Percentiles rank a stretch among this genome's conserved stretches.
Conservation (phyloP, 2,888 invertebrate genomes). For the Choreutis nemorana region DNA sequence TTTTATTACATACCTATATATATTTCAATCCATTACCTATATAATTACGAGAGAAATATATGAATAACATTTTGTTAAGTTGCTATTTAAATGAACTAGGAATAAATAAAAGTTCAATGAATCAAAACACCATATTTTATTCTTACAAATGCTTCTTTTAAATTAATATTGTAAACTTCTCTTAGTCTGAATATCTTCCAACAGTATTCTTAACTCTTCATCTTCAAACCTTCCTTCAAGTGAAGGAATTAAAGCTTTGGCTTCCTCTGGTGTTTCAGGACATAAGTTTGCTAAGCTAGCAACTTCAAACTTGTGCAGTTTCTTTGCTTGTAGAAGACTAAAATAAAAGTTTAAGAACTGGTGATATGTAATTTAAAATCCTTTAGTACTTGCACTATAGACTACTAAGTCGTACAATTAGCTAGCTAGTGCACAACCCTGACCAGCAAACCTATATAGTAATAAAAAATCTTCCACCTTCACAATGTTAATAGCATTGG, state of each 20-base stretch:
- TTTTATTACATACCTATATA: background rate
- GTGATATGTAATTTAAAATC: too few species aligned
- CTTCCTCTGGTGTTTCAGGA: constrained; percentile 98
- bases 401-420: too few species aligned
- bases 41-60: background rate
- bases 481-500: too few species aligned
- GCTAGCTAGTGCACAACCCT: too few species aligned
- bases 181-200: constrained; percentile 98
- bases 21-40: background rate
- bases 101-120: background rate
- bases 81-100: background rate
- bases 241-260: constrained; percentile 96
- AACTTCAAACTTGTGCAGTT: constrained; percentile 97
- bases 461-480: too few species aligned
- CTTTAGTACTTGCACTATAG: too few species aligned
- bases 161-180: constrained; percentile 94
- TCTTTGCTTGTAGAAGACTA: constrained; percentile 92
- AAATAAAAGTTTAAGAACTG: too few species aligned
- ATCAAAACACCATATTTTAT: background rate
- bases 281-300: constrained; percentile 98
- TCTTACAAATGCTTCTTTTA: too few species aligned
- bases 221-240: constrained; percentile 97
- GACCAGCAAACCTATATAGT: too few species aligned
- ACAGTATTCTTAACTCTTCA: constrained; percentile 93
- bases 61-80: background rate